Evolutionary conservation across 2,888 invertebrate species (phyloP).

Genomic region (Callyntrura sp.): DNA sequence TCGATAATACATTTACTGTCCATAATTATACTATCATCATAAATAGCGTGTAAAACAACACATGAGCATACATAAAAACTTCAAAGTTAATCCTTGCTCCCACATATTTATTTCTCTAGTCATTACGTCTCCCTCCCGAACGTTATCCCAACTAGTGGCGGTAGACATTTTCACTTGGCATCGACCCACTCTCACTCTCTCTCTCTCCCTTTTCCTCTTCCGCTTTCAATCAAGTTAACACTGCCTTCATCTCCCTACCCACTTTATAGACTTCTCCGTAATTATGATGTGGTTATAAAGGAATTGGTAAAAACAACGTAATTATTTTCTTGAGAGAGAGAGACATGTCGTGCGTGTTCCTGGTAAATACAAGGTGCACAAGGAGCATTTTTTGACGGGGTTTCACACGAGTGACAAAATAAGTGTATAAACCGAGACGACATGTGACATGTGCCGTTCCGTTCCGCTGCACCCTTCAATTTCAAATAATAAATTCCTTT

Average conservation of each 20-base stretch:
- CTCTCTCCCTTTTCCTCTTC: too few species aligned
- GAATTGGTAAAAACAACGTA: too few species aligned
- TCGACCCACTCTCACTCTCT: not conserved
- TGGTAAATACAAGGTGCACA: too few species aligned
- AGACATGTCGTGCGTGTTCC: too few species aligned
- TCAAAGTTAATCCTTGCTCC: conserved; percentile 40
- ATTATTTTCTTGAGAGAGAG: too few species aligned
- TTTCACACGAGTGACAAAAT: too few species aligned
- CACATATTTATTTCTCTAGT: conserved; percentile 24
- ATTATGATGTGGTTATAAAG: not conserved
- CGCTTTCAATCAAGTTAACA: not conserved
- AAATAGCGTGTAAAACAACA: conserved; percentile 35
- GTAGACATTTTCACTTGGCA: conserved; percentile 26
- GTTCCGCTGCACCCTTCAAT: conserved; percentile 67
- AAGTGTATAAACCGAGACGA: too few species aligned
- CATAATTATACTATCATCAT: conserved; percentile 19
- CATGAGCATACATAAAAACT: conserved; percentile 12
- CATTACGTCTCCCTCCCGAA: too few species aligned
- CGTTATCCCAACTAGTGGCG: too few species aligned
- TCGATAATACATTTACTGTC: not conserved
- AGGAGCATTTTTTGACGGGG: too few species aligned
- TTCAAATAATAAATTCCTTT: conserved; percentile 76
- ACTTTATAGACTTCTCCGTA: not conserved
- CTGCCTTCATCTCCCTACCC: not conserved
- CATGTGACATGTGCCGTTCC: too few species aligned